These are phyloP conservation scores for Corythornis vintsioides DNA, from an alignment of 2,113 vertebrate species.

Conservation along the genomic window DNA sequence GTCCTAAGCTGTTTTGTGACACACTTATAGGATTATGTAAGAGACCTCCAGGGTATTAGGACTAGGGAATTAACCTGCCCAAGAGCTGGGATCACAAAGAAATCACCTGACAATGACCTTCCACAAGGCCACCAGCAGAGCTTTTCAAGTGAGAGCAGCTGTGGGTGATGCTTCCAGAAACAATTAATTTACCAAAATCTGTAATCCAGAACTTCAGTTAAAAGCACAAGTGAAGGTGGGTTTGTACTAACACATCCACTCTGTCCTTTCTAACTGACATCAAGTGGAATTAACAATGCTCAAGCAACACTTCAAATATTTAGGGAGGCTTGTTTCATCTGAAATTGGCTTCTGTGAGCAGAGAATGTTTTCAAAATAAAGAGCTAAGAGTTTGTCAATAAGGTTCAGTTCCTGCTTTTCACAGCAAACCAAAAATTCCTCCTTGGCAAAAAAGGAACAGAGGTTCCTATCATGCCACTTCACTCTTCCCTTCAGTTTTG, in stretches of 20 bases:
- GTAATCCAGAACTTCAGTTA: neutral
- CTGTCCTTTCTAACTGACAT: neutral
- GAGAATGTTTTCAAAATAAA: neutral
- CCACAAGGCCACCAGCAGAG: neutral
- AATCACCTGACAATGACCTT: neutral
- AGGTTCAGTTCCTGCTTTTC: neutral
- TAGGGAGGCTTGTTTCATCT: no score
- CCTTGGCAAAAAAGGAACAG: neutral
- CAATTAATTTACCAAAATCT: neutral
- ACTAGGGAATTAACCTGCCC: neutral
- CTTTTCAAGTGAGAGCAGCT: neutral
- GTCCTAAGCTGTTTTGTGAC: neutral
- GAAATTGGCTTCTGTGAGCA: neutral
- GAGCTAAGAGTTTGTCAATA: neutral
- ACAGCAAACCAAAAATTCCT: neutral
- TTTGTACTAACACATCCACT: neutral
- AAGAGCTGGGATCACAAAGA: neutral
- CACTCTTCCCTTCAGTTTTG: neutral
- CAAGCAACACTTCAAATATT: neutral
- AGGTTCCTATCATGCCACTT: neutral
- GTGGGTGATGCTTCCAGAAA: neutral
- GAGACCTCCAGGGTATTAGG: neutral
- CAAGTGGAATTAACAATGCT: neutral
- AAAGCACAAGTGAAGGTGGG: neutral
- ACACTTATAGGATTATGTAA: fast-evolving